Evolutionary conservation across 1,140 invertebrate genomes (phyloP), one percentile per base, ranked within the genome.

Genomic region (Drosophila parabipectinata): DNA sequence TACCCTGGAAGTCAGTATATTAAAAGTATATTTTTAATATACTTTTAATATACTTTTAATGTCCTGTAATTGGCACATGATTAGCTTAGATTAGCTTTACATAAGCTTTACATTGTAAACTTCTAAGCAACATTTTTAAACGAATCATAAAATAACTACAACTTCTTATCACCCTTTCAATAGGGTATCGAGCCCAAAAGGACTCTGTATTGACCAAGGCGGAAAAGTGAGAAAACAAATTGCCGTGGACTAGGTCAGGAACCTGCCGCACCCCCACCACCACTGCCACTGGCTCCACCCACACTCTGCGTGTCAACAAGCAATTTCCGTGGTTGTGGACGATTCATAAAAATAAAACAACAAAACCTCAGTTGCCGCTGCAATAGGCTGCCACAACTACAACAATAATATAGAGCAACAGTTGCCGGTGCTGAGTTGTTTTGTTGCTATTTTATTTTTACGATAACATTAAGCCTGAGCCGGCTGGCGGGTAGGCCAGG

Each of bases 221-320:
- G 57, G 69, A 30, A 62, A 77, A 56, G 61, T 75, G 81, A 74
- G 74, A 71, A 72, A 72, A 85, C 78, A 85, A 85, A 85, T 87
- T 81, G 78, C 54, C 83, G 68, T 87, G 73, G 60, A 77, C 41
- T 87, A 87, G 81, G 82, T 88, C 82, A 87, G 73, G 73, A 53
- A 41, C 50, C 52, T 8, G 18, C 14, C 34, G 18, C 41, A 56
- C 30, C 34, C 39, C 14, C 32, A 21, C 8, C 39, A 24, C 21
- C 18, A 39, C 39, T 53, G 45, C 68, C 50, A 45, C 55, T 44
- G 5, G 14, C 14, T 8, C 41, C n/a, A 15, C 53, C 41, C 50
- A 32, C 52, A 14, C 51, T 56, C 61, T 87, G 83, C 82, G 82
- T 88, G 83, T 87, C 82, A 88, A 87, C 82, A 88, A 79, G 82